These are phyloP conservation scores for Mythimna impura DNA, from an alignment of 2,888 invertebrate genomes.

Conservation along the genomic window DNA sequence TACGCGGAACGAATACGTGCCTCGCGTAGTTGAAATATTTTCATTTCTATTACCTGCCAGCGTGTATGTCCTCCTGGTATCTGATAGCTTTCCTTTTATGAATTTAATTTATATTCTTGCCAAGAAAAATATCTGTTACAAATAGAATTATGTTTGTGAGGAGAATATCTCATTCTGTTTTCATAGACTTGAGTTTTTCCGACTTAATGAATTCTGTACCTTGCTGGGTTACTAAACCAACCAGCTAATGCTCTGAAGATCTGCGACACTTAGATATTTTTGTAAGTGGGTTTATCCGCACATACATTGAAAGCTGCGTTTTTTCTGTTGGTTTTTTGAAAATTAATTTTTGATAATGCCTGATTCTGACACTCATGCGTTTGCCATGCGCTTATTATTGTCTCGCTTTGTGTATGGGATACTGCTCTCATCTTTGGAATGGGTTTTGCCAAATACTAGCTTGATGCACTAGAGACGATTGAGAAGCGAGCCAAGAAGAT, in stretches of 20 bases:
- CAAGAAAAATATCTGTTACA: slow-evolving; percentile 46
- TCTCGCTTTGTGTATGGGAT: too few relatives aligned
- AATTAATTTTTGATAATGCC: slow-evolving; percentile 5
- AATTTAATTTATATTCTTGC: slow-evolving; percentile 61
- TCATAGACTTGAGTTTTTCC: background rate
- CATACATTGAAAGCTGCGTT: slow-evolving; percentile 2
- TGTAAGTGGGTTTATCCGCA: background rate
- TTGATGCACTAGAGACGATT: too few relatives aligned
- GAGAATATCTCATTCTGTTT: slow-evolving; percentile 1
- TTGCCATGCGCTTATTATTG: background rate
- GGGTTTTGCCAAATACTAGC: too few relatives aligned
- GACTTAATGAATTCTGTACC: background rate
- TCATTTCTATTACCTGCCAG: slow-evolving; percentile 60
- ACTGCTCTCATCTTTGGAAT: too few relatives aligned
- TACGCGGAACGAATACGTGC: slow-evolving; percentile 68
- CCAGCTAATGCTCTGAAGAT: background rate
- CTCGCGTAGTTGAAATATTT: slow-evolving; percentile 60
- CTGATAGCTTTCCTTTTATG: slow-evolving; percentile 50
- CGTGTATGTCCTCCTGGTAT: slow-evolving; percentile 45
- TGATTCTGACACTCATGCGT: background rate
- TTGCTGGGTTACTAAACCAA: background rate
- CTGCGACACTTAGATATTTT: background rate
- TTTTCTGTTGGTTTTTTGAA: slow-evolving; percentile 4
- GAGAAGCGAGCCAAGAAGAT: too few relatives aligned
- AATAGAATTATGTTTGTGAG: slow-evolving; percentile 34